These are phyloP conservation scores for Antitype chi DNA, from an alignment of 2,888 invertebrate genomes.

Conservation along the genomic window DNA sequence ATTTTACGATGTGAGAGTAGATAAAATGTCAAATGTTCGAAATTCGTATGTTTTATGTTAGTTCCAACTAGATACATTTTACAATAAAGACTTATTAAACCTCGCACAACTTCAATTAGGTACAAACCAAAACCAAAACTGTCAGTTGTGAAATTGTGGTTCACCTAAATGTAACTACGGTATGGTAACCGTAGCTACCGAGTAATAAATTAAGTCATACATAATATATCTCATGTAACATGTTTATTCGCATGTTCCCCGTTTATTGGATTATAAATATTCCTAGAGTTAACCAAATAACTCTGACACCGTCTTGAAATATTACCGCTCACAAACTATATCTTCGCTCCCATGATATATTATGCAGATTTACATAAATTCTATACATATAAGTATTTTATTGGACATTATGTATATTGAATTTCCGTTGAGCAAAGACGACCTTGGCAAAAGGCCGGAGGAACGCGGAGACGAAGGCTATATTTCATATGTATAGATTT, in stretches of 20 bases:
- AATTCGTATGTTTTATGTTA: neutral
- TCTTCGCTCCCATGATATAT: conserved; percentile 53
- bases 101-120: conserved; percentile 7
- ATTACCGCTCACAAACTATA: conserved; percentile 59
- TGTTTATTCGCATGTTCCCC: conserved; percentile 42
- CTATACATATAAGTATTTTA: conserved; percentile 35
- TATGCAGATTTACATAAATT: conserved; percentile 55
- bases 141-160: conserved; percentile 40
- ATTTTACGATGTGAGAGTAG: too few species aligned
- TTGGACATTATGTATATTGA: conserved; percentile 46
- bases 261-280: conserved; percentile 58
- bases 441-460: conserved; percentile 30
- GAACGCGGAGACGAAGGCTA: conserved; percentile 34
- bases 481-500: conserved; percentile 49
- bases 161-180: conserved; percentile 27
- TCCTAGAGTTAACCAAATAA: conserved; percentile 54
- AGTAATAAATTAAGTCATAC: conserved; percentile 42
- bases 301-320: conserved; percentile 52
- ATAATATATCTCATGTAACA: conserved; percentile 29
- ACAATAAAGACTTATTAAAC: conserved; percentile 18
- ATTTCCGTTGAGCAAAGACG: conserved; percentile 45
- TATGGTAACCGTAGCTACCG: conserved; percentile 10
- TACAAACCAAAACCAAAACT: conserved; percentile 24
- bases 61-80: neutral
- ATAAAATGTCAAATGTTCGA: neutral